phyloP scores from a whole-genome alignment of 2,888 invertebrate species.

The Timandra comae region DNA sequence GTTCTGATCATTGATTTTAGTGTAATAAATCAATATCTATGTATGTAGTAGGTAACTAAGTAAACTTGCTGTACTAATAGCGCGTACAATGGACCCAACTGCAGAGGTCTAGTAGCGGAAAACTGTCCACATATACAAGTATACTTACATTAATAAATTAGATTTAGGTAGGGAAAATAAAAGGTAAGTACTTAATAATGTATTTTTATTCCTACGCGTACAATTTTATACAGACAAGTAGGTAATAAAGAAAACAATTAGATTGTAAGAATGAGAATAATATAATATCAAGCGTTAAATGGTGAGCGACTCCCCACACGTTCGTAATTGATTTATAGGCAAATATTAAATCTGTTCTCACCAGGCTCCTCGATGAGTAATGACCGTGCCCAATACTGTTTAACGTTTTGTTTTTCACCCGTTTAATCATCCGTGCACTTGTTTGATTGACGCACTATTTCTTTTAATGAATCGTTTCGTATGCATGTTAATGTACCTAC shows the following conservation, averaged over 20 bases:
- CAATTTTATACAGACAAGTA: too few species aligned
- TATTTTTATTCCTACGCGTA: too few species aligned
- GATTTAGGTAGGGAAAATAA: too few species aligned
- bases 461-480: constrained; percentile 25
- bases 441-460: constrained; percentile 55
- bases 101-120: too few species aligned
- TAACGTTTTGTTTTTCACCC: constrained; percentile 54
- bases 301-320: constrained; percentile 52
- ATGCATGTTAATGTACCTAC: not conserved
- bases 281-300: constrained; percentile 54
- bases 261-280: too few species aligned
- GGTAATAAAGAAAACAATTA: too few species aligned
- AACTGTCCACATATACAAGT: too few species aligned
- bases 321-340: constrained; percentile 71
- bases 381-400: constrained; percentile 50
- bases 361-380: constrained; percentile 54
- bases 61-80: too few species aligned
- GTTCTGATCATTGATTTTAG: not conserved
- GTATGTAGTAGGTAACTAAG: too few species aligned
- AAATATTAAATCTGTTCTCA: constrained; percentile 73
- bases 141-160: too few species aligned
- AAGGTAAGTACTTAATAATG: too few species aligned
- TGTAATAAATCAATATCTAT: not conserved
- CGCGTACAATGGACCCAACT: too few species aligned
- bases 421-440: constrained; percentile 43